Percentiles rank a stretch among this genome's conserved stretches.
phyloP scores from a whole-genome alignment of 2,888 invertebrate species.

The Atrina japonica region DNA sequence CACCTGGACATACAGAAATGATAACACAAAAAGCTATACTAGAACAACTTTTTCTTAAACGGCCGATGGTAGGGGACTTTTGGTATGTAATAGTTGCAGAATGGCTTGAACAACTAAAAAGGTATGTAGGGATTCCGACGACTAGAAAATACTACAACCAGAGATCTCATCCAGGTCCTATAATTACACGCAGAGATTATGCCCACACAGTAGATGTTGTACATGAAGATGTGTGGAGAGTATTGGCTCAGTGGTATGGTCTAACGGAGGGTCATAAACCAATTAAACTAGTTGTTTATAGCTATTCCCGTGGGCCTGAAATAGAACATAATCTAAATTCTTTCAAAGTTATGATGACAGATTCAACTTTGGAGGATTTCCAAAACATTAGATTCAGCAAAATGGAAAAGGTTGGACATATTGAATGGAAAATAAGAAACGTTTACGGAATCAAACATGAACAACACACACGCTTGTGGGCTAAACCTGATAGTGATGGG shows the following conservation, averaged over 20 bases:
- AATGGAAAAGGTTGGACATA: slow-evolving; percentile 76
- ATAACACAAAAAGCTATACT: slow-evolving; percentile 70
- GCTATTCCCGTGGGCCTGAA: slow-evolving; percentile 70
- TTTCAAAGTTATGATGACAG: slow-evolving; percentile 72
- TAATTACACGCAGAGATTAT: slow-evolving; percentile 71
- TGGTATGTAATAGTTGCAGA: slow-evolving; percentile 76
- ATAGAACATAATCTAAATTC: slow-evolving; percentile 76
- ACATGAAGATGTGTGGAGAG: slow-evolving; percentile 75
- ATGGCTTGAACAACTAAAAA: slow-evolving; percentile 75
- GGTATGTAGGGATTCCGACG: slow-evolving; percentile 69
- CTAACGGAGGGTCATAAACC: slow-evolving; percentile 74
- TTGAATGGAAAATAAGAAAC: slow-evolving; percentile 73
- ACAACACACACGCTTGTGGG: slow-evolving; percentile 70
- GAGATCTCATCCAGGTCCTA: slow-evolving; percentile 71
- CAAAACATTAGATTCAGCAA: slow-evolving; percentile 75
- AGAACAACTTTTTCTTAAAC: slow-evolving; percentile 69
- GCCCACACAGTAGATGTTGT: slow-evolving; percentile 75
- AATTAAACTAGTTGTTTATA: slow-evolving; percentile 74
- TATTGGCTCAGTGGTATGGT: slow-evolving; percentile 74
- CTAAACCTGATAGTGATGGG: slow-evolving; percentile 70
- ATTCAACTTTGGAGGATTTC: slow-evolving; percentile 70
- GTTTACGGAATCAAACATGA: slow-evolving; percentile 62
- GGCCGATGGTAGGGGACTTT: slow-evolving; percentile 73
- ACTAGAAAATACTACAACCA: slow-evolving; percentile 73
- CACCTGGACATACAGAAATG: slow-evolving; percentile 34